Evolutionary conservation across 2,888 invertebrate species (phyloP), one percentile per base, ranked within the genome.

Genomic region (Ophion ellenae): DNA sequence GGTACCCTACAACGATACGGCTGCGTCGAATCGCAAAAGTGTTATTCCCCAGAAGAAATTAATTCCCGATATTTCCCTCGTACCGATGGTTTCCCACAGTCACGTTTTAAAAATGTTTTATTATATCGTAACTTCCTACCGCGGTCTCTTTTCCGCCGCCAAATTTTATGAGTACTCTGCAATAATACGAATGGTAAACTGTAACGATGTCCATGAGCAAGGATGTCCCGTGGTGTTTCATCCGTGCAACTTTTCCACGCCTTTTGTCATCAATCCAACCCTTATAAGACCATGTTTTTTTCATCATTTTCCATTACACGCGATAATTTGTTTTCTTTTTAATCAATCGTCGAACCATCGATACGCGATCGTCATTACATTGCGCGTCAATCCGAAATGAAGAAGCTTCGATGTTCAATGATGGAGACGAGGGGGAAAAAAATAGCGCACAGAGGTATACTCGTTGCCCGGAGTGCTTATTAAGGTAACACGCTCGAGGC

Each of bases 1-100:
- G 66, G 32, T 40, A 70, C 24, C 53, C 40, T 45, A 2, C 40
- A 63, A 14, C 71, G 36, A 47, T 64, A 61, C 80, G 71, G 81
- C 90, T 80, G 86, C 90, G 89, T 88, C 90, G 86, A 90, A 89
- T 88, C 90, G 90, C 89, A 85, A 91, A 90, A 91, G 90, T 89
- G 90, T 90, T 90, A 87, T 89, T 73, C 59, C 83, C 89, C 84
- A 87, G 88, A 89, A 90, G 90, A 91, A 91, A 91, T 91, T 91
- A 91, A 91, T 91, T 91, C 89, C 75, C 86, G 83, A 67, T 88
- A 82, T 89, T 89, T 86, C 87, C 71, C 73, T 76, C 47, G 14
- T 47, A 66, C 9, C 36, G 67, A 67, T 74, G 81, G 70, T 75
- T 78, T 79, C 71, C 78, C 84, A 77, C 84, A 66, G 59, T 32